phyloP scores from a whole-genome alignment of 2,113 vertebrate genomes.

The Semicossyphus pulcher region DNA sequence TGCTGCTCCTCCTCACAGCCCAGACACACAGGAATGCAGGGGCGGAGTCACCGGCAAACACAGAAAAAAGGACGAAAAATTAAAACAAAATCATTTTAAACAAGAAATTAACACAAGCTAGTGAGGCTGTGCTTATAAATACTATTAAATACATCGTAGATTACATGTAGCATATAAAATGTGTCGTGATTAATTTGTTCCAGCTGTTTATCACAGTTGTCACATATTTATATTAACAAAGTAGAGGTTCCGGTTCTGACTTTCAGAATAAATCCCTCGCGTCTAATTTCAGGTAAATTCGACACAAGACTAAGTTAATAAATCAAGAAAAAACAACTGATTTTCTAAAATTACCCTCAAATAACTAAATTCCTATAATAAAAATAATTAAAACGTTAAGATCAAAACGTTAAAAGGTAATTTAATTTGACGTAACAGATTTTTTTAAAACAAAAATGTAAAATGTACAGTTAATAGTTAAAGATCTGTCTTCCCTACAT shows the following conservation, averaged over 20 bases:
- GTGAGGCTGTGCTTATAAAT: accelerated
- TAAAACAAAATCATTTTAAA: not conserved
- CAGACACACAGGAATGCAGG: constrained; percentile 69
- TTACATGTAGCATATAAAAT: no score
- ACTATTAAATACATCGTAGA: accelerated
- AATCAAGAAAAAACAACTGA: no score
- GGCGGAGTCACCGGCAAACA: constrained; percentile 51
- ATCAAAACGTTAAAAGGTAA: no score
- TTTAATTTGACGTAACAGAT: no score
- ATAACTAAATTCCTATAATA: no score
- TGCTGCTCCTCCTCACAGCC: constrained; percentile 37
- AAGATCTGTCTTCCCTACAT: no score
- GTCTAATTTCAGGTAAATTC: not conserved
- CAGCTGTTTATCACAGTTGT: constrained; percentile 23
- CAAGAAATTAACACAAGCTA: no score
- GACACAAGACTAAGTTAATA: no score
- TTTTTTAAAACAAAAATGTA: no score
- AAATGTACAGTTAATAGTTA: no score
- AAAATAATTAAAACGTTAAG: no score
- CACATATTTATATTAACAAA: accelerated
- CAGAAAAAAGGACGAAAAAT: not conserved
- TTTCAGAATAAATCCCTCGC: constrained; percentile 51
- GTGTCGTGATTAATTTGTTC: not conserved
- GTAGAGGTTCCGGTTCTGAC: not conserved
- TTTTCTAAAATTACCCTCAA: no score